phyloP scores from a whole-genome alignment of 1,140 invertebrate genomes.

The Eurosta solidaginis region DNA sequence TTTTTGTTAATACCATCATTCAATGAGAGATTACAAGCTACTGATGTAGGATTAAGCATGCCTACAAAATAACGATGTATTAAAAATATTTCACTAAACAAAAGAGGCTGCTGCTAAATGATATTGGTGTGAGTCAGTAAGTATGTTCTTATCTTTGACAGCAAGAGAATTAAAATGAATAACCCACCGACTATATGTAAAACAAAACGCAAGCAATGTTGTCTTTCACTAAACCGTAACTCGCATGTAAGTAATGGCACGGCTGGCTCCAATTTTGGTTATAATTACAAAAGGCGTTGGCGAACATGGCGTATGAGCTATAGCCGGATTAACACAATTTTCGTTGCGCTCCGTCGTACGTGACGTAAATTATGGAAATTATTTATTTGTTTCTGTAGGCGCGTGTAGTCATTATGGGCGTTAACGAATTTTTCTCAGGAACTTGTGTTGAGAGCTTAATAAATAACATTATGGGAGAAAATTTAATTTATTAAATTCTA shows the following conservation, averaged over 20 bases:
- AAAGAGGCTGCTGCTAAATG: not conserved
- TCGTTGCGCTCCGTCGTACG: conserved; percentile 1
- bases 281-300: not conserved
- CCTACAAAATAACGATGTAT: not conserved
- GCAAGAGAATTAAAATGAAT: not conserved
- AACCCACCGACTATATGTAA: not conserved
- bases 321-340: conserved; percentile 4
- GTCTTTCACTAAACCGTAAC: not conserved
- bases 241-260: not conserved
- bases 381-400: too few relatives aligned
- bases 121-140: conserved; percentile 1
- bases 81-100: not conserved
- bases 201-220: not conserved
- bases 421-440: too few relatives aligned
- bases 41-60: not conserved
- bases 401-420: too few relatives aligned
- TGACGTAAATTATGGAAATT: too few relatives aligned
- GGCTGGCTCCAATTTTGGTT: not conserved
- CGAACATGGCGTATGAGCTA: conserved; percentile 3
- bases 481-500: too few relatives aligned
- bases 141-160: not conserved
- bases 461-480: too few relatives aligned
- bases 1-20: not conserved
- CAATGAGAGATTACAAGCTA: not conserved
- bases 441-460: too few relatives aligned